Base-by-base conservation (phyloP, 2,797 vertebrate species). In the Heliangelus exortis region DNA sequence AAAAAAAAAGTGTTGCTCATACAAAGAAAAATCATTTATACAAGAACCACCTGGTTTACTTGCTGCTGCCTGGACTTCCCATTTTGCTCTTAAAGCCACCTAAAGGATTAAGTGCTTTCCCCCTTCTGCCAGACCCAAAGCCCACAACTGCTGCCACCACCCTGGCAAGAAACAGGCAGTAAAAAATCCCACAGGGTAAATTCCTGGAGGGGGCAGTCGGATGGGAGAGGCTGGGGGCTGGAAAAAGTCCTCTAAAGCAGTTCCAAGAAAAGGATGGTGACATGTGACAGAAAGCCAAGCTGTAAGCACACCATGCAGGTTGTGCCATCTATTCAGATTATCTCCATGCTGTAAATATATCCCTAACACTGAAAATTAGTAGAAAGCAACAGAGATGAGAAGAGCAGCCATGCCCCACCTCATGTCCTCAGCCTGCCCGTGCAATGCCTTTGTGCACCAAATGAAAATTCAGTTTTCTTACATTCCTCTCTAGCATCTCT, bases 221-320 rank as follows among this genome's bases (percentile, higher is more conserved):
- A 45, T 3, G 36, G 36, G 84, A 90, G 51, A 90, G 61, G 10
- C 50, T 55, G 8, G 22, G 29, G 41, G 33, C 12, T 65, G 65
- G 5, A 83, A n/a, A 78, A 84, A 62, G 48, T 34, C 58, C 67
- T 81, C 75, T 50, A 34, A 78, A 41, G 17, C 76, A 43, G 7
- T 7, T 54, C 31, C 31, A 14, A 81, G 29, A 73, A 0, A 5
- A 76, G 54, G 33, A 67, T 4, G 13, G 74, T 25, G 8, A 41
- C 1, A 20, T 3, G 1, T 7, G 19, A 85, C 43, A 67, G 50
- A 76, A 69, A 86, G 75, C 23, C 29, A 55, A 82, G 34, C 51
- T 3, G 2, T 9, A 58, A 85, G 48, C 1, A 1, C 0, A 0
- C n/a, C 55, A 67, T 2, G 1, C 7, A 43, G 41, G 41, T 53